Base-by-base conservation (phyloP, 2,797 vertebrate genomes). In the Melanotaenia parkinsoni region DNA sequence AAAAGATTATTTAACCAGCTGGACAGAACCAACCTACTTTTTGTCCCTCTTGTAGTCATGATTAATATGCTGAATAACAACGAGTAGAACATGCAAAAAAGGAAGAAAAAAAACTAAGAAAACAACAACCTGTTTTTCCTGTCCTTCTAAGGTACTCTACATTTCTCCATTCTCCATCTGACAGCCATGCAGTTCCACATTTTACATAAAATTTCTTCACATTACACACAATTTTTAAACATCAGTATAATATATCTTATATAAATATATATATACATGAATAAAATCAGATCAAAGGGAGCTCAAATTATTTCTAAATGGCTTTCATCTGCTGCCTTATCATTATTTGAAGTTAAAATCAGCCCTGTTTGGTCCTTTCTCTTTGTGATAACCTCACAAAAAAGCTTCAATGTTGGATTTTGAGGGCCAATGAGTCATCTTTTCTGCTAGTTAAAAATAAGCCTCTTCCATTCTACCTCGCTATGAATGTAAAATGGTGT, bases 271-370 rank as follows among this genome's bases (percentile, higher is more conserved):
- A 45, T 45, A 45, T 45, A 45, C 43, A 45, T 12, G 74, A 72
- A 77, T 85, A 76, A 81, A 84, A 67, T 76, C 59, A 16, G 80
- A 91, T 88, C 78, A 81, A 87, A 86, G 73, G 75, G 72, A 66
- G 79, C 38, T 32, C 63, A 79, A 76, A 83, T 83, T 86, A 51
- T 83, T 87, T 89, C 86, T 74, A 67, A 79, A 88, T 76, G 72
- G 62, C 72, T 80, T 88, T 82, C 74, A 85, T 84, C 68, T 70
- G 7, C 47, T 65, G 72, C 67, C 74, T 84, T 77, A 82, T 85
- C 76, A 74, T 85, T 68, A 72, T 65, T 62, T 70, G 60, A 82
- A 68, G 76, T 80, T 75, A 67, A 82, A 84, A 79, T 35, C 60
- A 74, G 61, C 59, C n/a, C 12, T 80, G 72, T 80, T 82, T 75